Conservation (phyloP, 2,888 invertebrate genomes). For the Apodemia hepburni region DNA sequence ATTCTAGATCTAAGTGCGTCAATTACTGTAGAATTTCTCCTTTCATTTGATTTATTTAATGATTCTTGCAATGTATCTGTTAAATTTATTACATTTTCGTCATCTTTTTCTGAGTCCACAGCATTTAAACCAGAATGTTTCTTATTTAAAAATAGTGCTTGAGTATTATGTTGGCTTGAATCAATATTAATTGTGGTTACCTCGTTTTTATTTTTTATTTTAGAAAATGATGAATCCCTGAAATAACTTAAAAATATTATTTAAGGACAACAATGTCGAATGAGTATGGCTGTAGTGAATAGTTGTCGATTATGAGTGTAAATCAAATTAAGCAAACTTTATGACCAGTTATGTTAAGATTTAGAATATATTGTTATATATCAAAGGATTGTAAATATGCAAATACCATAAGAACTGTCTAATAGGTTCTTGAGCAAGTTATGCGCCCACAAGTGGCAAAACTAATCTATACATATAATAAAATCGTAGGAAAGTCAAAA, state of each 20-base stretch:
- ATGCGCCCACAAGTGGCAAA: no score
- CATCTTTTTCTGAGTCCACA: constrained; percentile 25
- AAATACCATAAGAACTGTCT: no score
- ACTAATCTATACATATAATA: no score
- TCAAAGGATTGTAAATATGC: no score
- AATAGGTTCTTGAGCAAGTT: no score
- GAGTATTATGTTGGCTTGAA: constrained; percentile 23
- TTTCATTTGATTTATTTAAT: constrained; percentile 28
- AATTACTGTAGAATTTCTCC: constrained; percentile 42
- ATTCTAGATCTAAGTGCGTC: constrained; percentile 37
- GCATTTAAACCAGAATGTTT: constrained; percentile 18
- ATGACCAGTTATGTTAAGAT: no score
- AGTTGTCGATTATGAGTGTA: no score
- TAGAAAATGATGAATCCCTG: constrained; percentile 48
- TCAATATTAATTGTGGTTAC: constrained; percentile 27
- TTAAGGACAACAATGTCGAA: neutral
- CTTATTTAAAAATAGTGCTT: constrained; percentile 26
- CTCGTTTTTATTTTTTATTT: constrained; percentile 42
- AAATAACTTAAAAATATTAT: constrained; percentile 29
- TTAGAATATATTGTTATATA: no score
- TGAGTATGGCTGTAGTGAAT: no score
- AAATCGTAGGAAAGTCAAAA: no score
- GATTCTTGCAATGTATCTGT: constrained; percentile 44
- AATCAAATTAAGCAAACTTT: no score
- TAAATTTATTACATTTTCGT: constrained; percentile 45